Evolutionary conservation across 2,888 invertebrate species (phyloP).

Genomic region (Biston betularia): DNA sequence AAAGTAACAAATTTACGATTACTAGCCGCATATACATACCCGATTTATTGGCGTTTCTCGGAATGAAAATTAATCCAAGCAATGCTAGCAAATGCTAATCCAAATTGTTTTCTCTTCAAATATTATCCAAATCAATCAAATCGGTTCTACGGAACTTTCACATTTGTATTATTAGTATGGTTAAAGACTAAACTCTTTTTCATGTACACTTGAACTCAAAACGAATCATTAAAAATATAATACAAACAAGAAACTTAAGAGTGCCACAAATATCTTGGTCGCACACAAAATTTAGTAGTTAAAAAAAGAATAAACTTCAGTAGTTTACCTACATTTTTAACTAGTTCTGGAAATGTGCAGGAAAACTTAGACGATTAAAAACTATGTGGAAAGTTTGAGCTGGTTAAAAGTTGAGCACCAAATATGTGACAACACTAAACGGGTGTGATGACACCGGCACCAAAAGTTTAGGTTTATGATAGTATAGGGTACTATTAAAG

Average conservation of each 20-base stretch:
- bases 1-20: no score
- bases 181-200: no score
- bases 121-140: no score
- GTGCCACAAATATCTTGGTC: neutral
- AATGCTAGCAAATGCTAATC: no score
- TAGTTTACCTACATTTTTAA: constrained; percentile 13
- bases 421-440: constrained; percentile 16
- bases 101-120: no score
- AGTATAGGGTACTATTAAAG: constrained; percentile 9
- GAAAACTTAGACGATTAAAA: constrained; percentile 14
- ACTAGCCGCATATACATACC: no score
- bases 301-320: neutral
- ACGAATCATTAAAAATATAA: neutral
- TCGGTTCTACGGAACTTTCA: no score
- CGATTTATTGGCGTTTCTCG: no score
- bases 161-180: no score
- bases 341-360: constrained; percentile 5
- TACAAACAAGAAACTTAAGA: neutral
- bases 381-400: constrained; percentile 18
- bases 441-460: constrained; percentile 10
- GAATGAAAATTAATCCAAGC: no score
- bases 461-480: constrained; percentile 19
- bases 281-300: neutral
- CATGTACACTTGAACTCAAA: no score
- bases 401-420: constrained; percentile 20